Evolutionary conservation across 1,140 invertebrate genomes (phyloP), one percentile per base, ranked within the genome.

Genomic region (Mercenaria mercenaria): DNA sequence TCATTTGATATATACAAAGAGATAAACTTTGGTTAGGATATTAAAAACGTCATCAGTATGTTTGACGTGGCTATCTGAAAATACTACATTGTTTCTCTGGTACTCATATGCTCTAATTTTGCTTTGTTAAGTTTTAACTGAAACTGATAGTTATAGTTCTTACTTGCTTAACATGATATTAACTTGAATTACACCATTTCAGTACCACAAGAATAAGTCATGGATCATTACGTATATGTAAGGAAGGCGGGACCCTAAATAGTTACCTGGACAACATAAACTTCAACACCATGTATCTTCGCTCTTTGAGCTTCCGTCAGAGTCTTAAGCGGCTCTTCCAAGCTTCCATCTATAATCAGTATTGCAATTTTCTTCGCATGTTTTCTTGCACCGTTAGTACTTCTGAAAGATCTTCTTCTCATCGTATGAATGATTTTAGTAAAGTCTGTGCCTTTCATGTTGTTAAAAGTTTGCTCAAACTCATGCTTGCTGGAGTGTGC

Each of bases 231-330:
- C n/a, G n/a, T n/a, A n/a, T n/a, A n/a, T n/a, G n/a, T n/a, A n/a
- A n/a, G n/a, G n/a, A n/a, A n/a, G n/a, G n/a, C n/a, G n/a, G n/a
- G n/a, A n/a, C n/a, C n/a, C n/a, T n/a, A n/a, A n/a, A n/a, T 47
- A 47, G 15, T 64, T 88, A 88, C 85, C 59, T 90, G 88, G 18
- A 91, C 64, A 15, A 91, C 82, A 37, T 76, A 90, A 2, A 91
- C 88, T 90, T 95, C 94, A 8, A 95, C 89, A 20, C 93, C 94
- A 15, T 90, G 85, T 13, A 91, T 92, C 37, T 92, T 88, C 0
- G 93, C 93, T n/a, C 84, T 77, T 41, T 92, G 79, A 1, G 93
- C 97, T 74, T 95, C 93, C 4, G 88, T 79, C 29, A 95, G 80
- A 3, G 93, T 91, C 43, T 90, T 92, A 23, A 93, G 13, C 0